phyloP scores from a whole-genome alignment of 2,888 invertebrate species.

The Hoplodrina blanda region DNA sequence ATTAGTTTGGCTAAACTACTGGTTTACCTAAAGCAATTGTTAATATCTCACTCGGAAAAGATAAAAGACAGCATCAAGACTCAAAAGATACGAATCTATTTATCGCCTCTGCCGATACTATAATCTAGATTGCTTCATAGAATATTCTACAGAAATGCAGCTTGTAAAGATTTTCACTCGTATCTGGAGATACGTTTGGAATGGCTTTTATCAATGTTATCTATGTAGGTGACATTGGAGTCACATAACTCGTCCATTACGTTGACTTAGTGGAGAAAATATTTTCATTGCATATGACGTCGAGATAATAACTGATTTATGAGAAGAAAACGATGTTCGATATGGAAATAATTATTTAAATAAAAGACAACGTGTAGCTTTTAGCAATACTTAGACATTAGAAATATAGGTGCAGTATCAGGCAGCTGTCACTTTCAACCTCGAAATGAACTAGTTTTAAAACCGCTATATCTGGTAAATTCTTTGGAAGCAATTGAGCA shows the following conservation, averaged over 20 bases:
- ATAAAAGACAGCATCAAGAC: constrained; percentile 8
- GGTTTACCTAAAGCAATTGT: constrained; percentile 12
- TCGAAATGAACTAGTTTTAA: background rate
- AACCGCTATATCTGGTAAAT: constrained; percentile 4
- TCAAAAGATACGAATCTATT: constrained; percentile 17
- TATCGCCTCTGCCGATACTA: background rate
- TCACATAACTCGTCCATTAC: constrained; percentile 28
- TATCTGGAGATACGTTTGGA: constrained; percentile 17
- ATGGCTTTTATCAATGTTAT: constrained; percentile 37
- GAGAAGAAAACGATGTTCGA: constrained; percentile 1
- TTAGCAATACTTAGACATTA: background rate
- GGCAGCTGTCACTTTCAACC: background rate
- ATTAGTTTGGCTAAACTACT: constrained; percentile 22
- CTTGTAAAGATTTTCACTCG: constrained; percentile 9
- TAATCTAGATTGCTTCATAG: constrained; percentile 9
- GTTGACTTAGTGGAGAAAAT: constrained; percentile 38
- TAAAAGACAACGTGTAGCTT: background rate
- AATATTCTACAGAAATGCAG: constrained; percentile 11
- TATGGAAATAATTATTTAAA: background rate
- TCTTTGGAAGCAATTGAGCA: constrained; percentile 12
- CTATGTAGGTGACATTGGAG: constrained; percentile 53
- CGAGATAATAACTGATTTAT: constrained; percentile 19
- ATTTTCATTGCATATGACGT: constrained; percentile 7
- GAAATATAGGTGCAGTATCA: background rate
- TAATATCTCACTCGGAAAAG: constrained; percentile 16